Base-by-base conservation (phyloP, 2,113 vertebrate genomes). In the Pristiophorus japonicus region DNA sequence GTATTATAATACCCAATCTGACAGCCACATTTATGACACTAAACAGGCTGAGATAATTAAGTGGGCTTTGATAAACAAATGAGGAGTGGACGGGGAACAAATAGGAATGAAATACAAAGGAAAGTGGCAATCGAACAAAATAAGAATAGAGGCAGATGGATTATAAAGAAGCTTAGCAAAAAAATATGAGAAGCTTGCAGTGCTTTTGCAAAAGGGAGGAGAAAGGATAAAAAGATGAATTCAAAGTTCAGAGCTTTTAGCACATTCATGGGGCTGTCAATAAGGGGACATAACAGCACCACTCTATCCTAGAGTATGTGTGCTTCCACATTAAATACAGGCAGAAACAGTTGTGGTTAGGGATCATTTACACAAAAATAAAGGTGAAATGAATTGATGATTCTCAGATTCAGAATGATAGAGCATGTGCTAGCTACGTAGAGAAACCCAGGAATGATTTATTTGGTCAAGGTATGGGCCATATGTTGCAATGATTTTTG, bases 1-100 rank as follows among this genome's bases (percentile, higher is more conserved):
- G 38, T 94, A 94, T 94, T 94, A 94, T 94, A 94, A 94, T 94
- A 94, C 66, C 93, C 93, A 94, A 94, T 51, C 93, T 70, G 93
- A 94, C 93, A 94, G 93, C 65, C 65, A 70, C 93, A 94, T 94
- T 70, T 94, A 94, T 94, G 93, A 94, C 73, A 70, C 93, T 94
- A 94, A 94, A 94, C 93, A 94, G 65, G 66, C 93, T 51, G 45
- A 94, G 65, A 94, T 94, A 94, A 94, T 94, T 94, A 94, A 94
- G 65, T 94, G 27, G 93, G 63, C 93, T 94, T 94, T 73, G 66
- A 94, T 70, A 94, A 94, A 94, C 93, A 70, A 94, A 94, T 94
- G 93, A 94, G 66, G 65, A 94, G 45, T 34, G 65, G 66, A 70
- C 45, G 45, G 45, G 47, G 45, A 70, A 94, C 42, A 94, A 70